phyloP scores from a whole-genome alignment of 2,888 invertebrate species.

The Lepas anatifera region DNA sequence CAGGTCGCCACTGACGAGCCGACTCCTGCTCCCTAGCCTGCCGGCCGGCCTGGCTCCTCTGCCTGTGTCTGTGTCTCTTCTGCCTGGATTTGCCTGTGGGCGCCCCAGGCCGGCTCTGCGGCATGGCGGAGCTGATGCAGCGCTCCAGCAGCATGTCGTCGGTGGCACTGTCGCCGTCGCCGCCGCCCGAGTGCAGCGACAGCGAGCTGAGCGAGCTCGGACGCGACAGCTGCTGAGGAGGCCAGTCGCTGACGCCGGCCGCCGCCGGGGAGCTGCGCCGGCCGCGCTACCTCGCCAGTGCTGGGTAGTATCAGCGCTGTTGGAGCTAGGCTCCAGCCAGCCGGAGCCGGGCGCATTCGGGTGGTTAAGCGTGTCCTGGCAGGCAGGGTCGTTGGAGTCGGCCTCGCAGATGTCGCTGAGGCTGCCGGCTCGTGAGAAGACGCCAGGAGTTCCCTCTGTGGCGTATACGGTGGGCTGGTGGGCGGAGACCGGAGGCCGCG shows the following conservation, averaged over 20 bases:
- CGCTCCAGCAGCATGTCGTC: constrained; percentile 21
- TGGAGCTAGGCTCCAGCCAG: too few relatives aligned
- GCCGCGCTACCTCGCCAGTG: not conserved
- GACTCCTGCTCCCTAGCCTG: too few relatives aligned
- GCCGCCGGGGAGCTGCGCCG: not conserved
- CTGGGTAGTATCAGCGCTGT: too few relatives aligned
- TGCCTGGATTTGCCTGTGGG: too few relatives aligned
- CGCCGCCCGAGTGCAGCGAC: constrained; percentile 12
- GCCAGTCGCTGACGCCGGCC: not conserved
- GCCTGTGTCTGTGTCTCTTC: too few relatives aligned
- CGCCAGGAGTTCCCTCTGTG: too few relatives aligned
- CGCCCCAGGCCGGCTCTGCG: not conserved
- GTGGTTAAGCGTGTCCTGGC: too few relatives aligned
- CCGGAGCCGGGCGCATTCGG: too few relatives aligned
- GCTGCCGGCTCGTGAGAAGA: not conserved
- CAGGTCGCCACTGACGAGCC: too few relatives aligned
- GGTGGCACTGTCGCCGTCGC: constrained; percentile 20
- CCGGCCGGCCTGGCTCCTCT: too few relatives aligned
- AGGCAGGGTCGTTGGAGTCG: too few relatives aligned
- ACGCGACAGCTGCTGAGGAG: constrained; percentile 12
- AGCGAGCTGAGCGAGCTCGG: constrained; percentile 24
- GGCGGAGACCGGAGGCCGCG: too few relatives aligned
- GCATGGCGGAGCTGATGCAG: constrained; percentile 26
- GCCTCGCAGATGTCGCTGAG: not conserved
- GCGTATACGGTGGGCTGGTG: not conserved